Conservation (phyloP, 2,113 vertebrate genomes). For the Oreochromis tanganicae region DNA sequence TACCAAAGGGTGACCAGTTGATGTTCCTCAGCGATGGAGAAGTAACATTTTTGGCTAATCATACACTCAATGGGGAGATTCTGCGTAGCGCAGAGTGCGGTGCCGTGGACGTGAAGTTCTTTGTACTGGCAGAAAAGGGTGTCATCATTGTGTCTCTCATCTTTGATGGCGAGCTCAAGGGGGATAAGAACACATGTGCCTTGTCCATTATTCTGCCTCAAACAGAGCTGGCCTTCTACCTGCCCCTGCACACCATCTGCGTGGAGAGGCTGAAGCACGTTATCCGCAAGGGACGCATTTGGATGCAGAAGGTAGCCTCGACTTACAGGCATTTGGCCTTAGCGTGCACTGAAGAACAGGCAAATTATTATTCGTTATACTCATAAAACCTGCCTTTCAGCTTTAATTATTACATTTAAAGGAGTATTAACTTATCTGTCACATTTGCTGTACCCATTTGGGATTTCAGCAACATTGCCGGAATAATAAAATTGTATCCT, state of each 20-base stretch:
- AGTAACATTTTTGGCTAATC: slow-evolving; percentile 95
- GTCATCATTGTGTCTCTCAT: slow-evolving; percentile 97
- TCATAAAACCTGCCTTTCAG: background rate
- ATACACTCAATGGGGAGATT: slow-evolving; percentile 96
- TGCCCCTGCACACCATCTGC: slow-evolving; percentile 89
- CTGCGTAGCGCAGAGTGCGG: slow-evolving; percentile 93
- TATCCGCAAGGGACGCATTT: slow-evolving; percentile 95
- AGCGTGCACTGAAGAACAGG: background rate
- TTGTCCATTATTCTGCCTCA: slow-evolving; percentile 94
- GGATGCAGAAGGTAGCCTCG: slow-evolving; percentile 92
- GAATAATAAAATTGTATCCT: slow-evolving; percentile 3
- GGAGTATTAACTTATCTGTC: background rate
- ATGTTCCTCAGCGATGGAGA: slow-evolving; percentile 88
- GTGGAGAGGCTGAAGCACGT: slow-evolving; percentile 93
- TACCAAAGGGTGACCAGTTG: slow-evolving; percentile 81
- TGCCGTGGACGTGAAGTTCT: slow-evolving; percentile 97
- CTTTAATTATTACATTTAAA: background rate
- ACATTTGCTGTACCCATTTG: background rate
- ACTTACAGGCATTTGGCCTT: background rate
- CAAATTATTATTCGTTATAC: background rate
- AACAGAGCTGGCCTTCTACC: slow-evolving; percentile 88
- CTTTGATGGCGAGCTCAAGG: slow-evolving; percentile 96
- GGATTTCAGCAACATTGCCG: background rate
- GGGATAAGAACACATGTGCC: slow-evolving; percentile 94
- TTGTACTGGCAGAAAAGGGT: slow-evolving; percentile 92